Evolutionary conservation across 2,113 vertebrate species (phyloP).

Genomic region (Anhinga anhinga): DNA sequence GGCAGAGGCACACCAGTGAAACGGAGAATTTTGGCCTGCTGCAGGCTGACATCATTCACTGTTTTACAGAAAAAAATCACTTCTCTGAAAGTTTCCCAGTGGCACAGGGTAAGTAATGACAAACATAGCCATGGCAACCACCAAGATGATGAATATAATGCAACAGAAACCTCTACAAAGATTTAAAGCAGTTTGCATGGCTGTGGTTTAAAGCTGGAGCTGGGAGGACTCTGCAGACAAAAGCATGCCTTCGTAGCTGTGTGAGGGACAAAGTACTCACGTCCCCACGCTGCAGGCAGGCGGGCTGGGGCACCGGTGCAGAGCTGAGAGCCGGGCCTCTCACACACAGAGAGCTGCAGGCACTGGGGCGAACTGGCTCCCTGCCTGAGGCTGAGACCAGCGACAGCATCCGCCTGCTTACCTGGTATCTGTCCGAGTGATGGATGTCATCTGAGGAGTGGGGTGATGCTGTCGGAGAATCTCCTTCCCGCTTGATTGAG

Average conservation of each 20-base stretch:
- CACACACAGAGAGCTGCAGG: background rate
- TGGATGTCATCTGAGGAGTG: conserved; percentile 97
- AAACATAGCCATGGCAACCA: background rate
- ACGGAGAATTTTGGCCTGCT: background rate
- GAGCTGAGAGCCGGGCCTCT: background rate
- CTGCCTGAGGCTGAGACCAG: background rate
- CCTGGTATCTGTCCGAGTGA: conserved; percentile 99
- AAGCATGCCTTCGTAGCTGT: rapidly evolving
- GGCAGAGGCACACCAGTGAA: background rate
- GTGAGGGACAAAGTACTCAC: background rate
- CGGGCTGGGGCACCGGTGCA: background rate
- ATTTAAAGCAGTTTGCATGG: background rate
- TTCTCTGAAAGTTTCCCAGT: background rate
- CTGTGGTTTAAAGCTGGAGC: background rate
- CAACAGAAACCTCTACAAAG: background rate
- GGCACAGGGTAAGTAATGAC: background rate
- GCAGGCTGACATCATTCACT: background rate
- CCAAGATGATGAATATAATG: background rate
- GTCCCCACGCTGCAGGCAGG: rapidly evolving
- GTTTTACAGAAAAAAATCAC: background rate
- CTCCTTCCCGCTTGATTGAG: conserved; percentile 98
- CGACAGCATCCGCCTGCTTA: conserved; percentile 30
- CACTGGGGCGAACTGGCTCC: background rate
- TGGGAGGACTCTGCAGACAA: background rate
- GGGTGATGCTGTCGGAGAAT: conserved; percentile 94